Base-by-base conservation (phyloP, 2,113 vertebrate genomes). In the Triplophysa siluroides region DNA sequence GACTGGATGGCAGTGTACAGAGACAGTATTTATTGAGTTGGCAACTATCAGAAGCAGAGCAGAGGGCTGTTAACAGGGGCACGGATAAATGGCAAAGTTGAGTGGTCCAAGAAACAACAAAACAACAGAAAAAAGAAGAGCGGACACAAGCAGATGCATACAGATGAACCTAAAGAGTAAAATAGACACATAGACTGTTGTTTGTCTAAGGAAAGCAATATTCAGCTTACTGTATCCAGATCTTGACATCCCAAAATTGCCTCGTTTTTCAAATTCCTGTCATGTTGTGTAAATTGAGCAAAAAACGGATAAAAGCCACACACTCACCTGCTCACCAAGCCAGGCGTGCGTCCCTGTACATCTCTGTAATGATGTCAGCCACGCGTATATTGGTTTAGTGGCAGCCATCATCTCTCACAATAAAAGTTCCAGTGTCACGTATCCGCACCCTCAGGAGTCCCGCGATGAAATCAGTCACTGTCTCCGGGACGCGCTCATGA, bases 381-480 rank as follows among this genome's bases (percentile, higher is more conserved):
- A 78, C 70, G 58, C n/a, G 80, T 76, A 82, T 78, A 68, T 85
- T 83, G 80, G 80, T 62, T 81, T 81, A 68, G 78, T 84, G 29
- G 75, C 81, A 58, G 69, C 78, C 78, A 78, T 72, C 85, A 84
- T 90, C 87, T 88, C 86, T 90, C 85, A 80, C 43, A 83, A 66
- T 52, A 33, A 58, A 67, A 82, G 86, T 74, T 45, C 71, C 13
- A 3, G 83, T 88, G 88, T 87, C 88, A 88, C 87, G 82, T 87
- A 84, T 83, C 66, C 84, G 84, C 83, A 83, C 80, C 86, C 85
- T 84, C 87, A 78, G 81, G 87, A 70, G 83, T 83, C 61, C 84
- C 85, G 83, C 45, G 73, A 70, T 80, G 81, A 60, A 87, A 92
- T 92, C 90, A 87, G 86, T 93, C 92, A 90, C 83, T 87, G 90